A percentile compares a stretch with the other conserved stretches of the same genome.
These are phyloP conservation scores for Dendrocincla tyrannina DNA, from an alignment of 2,797 vertebrate genomes.

Conservation along the genomic window DNA sequence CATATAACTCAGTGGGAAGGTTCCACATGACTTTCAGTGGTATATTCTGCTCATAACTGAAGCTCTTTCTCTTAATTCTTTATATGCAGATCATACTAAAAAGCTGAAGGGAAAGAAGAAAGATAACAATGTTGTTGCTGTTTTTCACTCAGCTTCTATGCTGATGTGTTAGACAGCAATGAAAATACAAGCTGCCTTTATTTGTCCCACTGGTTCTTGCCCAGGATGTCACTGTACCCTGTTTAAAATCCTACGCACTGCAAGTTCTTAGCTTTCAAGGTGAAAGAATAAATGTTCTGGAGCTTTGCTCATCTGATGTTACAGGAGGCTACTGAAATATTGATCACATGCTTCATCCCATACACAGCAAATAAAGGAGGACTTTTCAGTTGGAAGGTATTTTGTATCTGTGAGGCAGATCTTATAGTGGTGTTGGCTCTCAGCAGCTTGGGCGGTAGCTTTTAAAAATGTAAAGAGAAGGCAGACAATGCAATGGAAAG, in stretches of 20 bases:
- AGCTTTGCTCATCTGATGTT: neutral
- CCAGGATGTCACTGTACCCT: neutral
- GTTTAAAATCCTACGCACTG: neutral
- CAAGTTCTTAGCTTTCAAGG: slow-evolving; percentile 18
- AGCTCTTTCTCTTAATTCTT: slow-evolving; percentile 2
- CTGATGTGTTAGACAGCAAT: neutral
- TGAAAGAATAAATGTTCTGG: neutral
- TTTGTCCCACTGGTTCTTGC: neutral
- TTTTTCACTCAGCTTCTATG: neutral
- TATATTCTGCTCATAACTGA: neutral
- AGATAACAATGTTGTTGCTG: neutral
- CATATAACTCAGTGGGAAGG: neutral
- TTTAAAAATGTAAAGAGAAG: neutral
- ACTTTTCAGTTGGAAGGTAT: neutral
- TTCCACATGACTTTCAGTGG: slow-evolving; percentile 17
- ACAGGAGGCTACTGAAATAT: slow-evolving; percentile 3
- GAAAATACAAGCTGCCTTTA: neutral
- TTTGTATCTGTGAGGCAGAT: neutral
- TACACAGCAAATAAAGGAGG: neutral
- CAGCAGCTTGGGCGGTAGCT: neutral
- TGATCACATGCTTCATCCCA: neutral
- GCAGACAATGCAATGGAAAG: neutral
- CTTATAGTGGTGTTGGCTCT: neutral
- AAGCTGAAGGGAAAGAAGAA: neutral
- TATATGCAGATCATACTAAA: slow-evolving; percentile 1